These are phyloP conservation scores for Periphyllus acericola DNA, from an alignment of 2,888 invertebrate species.

Conservation along the genomic window DNA sequence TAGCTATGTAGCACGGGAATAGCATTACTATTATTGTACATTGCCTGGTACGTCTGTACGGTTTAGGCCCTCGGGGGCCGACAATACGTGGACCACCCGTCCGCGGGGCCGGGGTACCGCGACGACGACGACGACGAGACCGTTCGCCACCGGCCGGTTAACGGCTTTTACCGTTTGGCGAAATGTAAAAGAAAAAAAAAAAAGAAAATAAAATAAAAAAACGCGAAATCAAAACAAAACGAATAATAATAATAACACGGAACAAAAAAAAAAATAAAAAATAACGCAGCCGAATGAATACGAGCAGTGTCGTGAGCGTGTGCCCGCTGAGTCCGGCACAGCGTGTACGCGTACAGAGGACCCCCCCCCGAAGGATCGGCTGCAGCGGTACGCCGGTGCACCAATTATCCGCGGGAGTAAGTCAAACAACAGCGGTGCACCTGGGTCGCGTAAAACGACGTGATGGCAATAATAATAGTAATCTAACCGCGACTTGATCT, in stretches of 20 bases:
- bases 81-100: not conserved
- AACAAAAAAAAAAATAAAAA: conserved; percentile 9
- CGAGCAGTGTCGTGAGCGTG: not conserved
- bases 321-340: conserved; percentile 54
- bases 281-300: not conserved
- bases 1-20: too few species aligned
- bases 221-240: conserved; percentile 1
- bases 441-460: too few species aligned
- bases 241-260: conserved; percentile 19
- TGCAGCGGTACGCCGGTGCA: conserved; percentile 1
- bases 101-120: not conserved
- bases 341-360: conserved; percentile 9
- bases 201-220: not conserved
- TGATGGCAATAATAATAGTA: too few species aligned
- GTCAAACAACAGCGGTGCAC: conserved; percentile 14
- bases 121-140: too few species aligned
- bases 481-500: too few species aligned
- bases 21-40: too few species aligned
- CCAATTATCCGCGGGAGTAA: conserved; percentile 40
- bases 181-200: too few species aligned
- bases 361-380: conserved; percentile 25
- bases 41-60: not conserved
- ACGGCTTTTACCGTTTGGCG: conserved; percentile 37
- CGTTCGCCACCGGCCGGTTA: not conserved
- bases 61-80: not conserved